Base-by-base conservation (phyloP, 2,797 vertebrate genomes). In the Acanthopagrus latus region DNA sequence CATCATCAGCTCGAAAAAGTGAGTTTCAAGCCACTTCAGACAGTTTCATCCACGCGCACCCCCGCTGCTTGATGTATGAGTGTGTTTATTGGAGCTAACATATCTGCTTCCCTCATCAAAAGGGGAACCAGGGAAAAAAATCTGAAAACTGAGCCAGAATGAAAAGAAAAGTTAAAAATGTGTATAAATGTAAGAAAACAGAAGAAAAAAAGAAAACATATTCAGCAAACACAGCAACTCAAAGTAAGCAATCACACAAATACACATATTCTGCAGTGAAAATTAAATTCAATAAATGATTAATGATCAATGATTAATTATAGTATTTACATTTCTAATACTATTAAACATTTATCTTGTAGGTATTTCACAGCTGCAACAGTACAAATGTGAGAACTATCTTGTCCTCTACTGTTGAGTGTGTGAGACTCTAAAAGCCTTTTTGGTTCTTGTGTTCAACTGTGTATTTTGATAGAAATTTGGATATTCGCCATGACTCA, bases 11-110 rank as follows among this genome's bases (percentile, higher is more conserved):
- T 33, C 62, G 50, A 12, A 72, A 72, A 75, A 73, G 54, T 73
- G 54, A 64, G 47, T 82, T 83, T 51, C 54, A 83, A 68, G 63
- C 44, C 64, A 10, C 71, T 64, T 82, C 41, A 82, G 64, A 67
- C 64, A 75, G 85, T 64, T 77, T 52, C 7, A 62, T 83, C 47
- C 44, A 51, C 76, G 57, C 65, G 67, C 78, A 27, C 23, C 81
- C 78, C 80, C 9, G 41, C 76, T 76, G 82, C 78, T 82, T 93
- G 85, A 91, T 59, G 78, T 84, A 91, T 83, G 82, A 85, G 58
- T 16, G 51, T 74, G 44, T 29, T 79, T 78, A 83, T 59, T 79
- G 78, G 63, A 79, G 27, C 48, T 43, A 81, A 80, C 56, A 59
- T 71, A 72, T 84, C 84, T 89, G 88, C 60, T 88, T 82, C 21